These are phyloP conservation scores for Caradrina clavipalpis DNA, from an alignment of 2,888 invertebrate genomes.

Conservation along the genomic window DNA sequence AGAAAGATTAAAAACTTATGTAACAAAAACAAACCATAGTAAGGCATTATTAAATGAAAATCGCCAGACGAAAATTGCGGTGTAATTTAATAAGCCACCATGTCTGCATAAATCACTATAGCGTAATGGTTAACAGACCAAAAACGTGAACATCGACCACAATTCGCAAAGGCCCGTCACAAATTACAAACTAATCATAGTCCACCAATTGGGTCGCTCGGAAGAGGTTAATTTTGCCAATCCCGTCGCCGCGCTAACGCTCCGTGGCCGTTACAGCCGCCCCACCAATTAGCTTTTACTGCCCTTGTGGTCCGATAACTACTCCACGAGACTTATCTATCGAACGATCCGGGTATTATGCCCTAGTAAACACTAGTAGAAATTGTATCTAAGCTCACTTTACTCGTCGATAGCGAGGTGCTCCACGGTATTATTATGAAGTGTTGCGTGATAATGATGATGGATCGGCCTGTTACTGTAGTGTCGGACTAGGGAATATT, in stretches of 20 bases:
- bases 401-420: slow-evolving; percentile 49
- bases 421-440: slow-evolving; percentile 39
- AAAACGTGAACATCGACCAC: slow-evolving; percentile 70
- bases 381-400: slow-evolving; percentile 66
- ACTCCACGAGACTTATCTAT: slow-evolving; percentile 85
- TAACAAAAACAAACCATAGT: not conserved
- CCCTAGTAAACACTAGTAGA: slow-evolving; percentile 76
- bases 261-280: slow-evolving; percentile 78
- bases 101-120: slow-evolving; percentile 58
- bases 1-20: not conserved
- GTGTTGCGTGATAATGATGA: slow-evolving; percentile 54
- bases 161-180: slow-evolving; percentile 75
- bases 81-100: slow-evolving; percentile 55
- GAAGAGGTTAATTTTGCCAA: slow-evolving; percentile 88
- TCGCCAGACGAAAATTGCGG: slow-evolving; percentile 45
- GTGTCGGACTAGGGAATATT: slow-evolving; percentile 16
- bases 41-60: slow-evolving; percentile 35
- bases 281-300: slow-evolving; percentile 89
- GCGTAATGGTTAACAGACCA: slow-evolving; percentile 63
- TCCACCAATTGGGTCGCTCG: slow-evolving; percentile 83
- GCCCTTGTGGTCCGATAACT: slow-evolving; percentile 87
- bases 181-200: slow-evolving; percentile 88
- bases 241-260: slow-evolving; percentile 80
- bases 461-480: slow-evolving; percentile 32
- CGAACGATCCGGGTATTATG: slow-evolving; percentile 79